Evolutionary conservation across 2,113 vertebrate species (phyloP), one percentile per base, ranked within the genome.

Genomic region (Microcebus griseorufus): DNA sequence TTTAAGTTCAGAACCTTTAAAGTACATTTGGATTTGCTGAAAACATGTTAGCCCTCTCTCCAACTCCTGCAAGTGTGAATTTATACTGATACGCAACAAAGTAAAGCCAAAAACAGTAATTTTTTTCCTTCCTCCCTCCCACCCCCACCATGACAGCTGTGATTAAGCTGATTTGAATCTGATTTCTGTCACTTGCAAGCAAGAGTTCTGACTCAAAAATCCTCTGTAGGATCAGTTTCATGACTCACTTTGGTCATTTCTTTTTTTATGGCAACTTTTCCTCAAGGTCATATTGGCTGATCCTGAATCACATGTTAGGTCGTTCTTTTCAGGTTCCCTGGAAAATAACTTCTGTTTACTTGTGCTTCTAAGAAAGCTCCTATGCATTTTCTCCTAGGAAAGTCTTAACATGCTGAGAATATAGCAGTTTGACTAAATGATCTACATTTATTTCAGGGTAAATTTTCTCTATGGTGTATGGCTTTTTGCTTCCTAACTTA

Each of bases 401-500:
- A 95, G 60, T 14, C 92, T 87, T 83, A 93, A 51, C 93, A 87
- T 92, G 80, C 83, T 97, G 95, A 95, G 72, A 95, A 86, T 37
- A 95, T 29, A 96, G 67, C 83, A 93, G 81, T 97, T 96, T 95
- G 64, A 92, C 64, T 94, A 96, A 96, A 89, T 78, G 69, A 93
- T 95, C 94, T 87, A 81, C 93, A 95, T 96, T 97, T 95, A 96
- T 96, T 84, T 70, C 60, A 62, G 91, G 89, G 79, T 91, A 97
- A 94, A 94, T 97, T 97, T 98, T 42, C 85, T 90, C 93, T 93
- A 48, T 14, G 55, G 58, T 92, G 51, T 88, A 62, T 90, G 73
- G 79, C 34, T 85, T 97, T 93, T 96, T 95, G 80, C 97, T 93
- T 96, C 94, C 83, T 92, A 87, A 94, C 94, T 94, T 94, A 95